A percentile compares a stretch with the other conserved stretches of the same genome.
Conservation (phyloP, 2,797 vertebrate species). For the Bufotes viridis region DNA sequence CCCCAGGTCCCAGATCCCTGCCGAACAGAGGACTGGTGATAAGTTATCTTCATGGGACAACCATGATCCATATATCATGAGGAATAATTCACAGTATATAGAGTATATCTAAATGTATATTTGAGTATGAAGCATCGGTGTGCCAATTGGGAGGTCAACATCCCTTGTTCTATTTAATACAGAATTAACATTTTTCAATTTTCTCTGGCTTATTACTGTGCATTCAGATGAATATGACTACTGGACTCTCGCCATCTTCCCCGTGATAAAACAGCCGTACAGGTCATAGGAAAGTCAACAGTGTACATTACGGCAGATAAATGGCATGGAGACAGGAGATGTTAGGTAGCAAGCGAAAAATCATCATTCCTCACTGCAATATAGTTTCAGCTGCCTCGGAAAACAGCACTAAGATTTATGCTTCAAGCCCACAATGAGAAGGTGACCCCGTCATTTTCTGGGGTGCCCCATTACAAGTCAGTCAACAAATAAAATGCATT, state of each 20-base stretch:
- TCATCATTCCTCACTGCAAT: conserved; percentile 24
- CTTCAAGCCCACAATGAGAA: conserved; percentile 9
- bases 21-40: too few species aligned
- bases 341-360: conserved; percentile 21
- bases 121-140: background rate
- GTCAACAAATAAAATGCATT: conserved; percentile 4
- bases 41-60: too few species aligned
- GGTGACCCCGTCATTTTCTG: conserved; percentile 39
- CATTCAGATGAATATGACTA: conserved; percentile 26
- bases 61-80: too few species aligned
- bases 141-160: background rate
- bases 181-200: conserved; percentile 5
- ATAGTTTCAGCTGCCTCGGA: conserved; percentile 12
- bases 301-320: conserved; percentile 47
- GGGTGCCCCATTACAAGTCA: conserved; percentile 20
- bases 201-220: background rate
- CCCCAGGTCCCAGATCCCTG: too few species aligned
- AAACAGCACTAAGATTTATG: conserved; percentile 32
- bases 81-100: background rate
- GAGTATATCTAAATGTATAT: background rate
- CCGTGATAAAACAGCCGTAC: conserved; percentile 45
- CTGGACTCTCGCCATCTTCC: background rate
- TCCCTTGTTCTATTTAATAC: background rate
- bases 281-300: conserved; percentile 50
- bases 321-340: conserved; percentile 25